Base-by-base conservation (phyloP, 2,888 invertebrate species). In the Lutraria lutraria region DNA sequence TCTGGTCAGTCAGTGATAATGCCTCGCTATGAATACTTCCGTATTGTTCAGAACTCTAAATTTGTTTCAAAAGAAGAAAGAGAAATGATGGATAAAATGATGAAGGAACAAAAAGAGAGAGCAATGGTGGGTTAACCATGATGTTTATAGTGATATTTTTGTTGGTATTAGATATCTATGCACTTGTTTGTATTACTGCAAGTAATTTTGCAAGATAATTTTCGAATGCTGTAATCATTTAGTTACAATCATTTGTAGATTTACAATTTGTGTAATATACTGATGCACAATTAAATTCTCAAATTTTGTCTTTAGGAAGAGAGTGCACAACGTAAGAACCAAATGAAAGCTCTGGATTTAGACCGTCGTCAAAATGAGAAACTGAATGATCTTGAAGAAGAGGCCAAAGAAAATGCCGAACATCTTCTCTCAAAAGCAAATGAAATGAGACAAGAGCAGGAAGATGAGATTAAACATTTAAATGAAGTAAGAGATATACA, bases 381-480 rank as follows among this genome's bases (percentile, higher is more conserved):
- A 83, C 93, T 96, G 83, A 96, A 94, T 86, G 96, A 96, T 87
- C 92, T 97, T 10, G 96, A 97, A 82, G 94, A 95, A 76, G 96
- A 97, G 85, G 96, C 96, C 10, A 95, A 95, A 88, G 96, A 96
- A 84, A 96, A 96, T 72, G 95, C 96, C 3, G 96, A 97, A 87
- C 95, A 96, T 89, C 93, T 97, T 53, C 93, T 96, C 68, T 90
- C 96, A 83, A 96, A 95, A 87, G 97, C 97, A 12, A 96, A 96
- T 84, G 95, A 95, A 84, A 95, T 96, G 94, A 93, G 96, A 80
- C 96, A 96, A 90, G 97, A 97, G 89, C 96, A 96, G 88, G 97
- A 96, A 88, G 97, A 97, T 93, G 96, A 97, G 92, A 96, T 97
- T 90, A 97, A 97, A 94, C 95, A 96, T 83, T 92, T 97, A 16